Percentiles rank a stretch among this genome's conserved stretches.
phyloP scores from a whole-genome alignment of 2,888 invertebrate genomes.

The Parnassius glacialis region DNA sequence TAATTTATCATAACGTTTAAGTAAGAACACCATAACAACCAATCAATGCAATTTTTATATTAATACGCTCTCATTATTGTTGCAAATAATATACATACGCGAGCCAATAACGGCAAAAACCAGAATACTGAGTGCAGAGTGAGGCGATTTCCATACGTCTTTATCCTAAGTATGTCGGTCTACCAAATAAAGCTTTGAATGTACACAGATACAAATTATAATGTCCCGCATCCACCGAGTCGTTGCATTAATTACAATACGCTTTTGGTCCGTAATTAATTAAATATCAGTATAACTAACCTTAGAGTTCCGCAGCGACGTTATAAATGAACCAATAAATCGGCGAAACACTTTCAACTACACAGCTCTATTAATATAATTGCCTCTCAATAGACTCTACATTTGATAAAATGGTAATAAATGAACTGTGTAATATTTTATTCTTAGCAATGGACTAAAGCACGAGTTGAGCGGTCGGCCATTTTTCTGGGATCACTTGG shows the following conservation, averaged over 20 bases:
- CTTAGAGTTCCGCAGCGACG: neutral
- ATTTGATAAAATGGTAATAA: slow-evolving; percentile 18
- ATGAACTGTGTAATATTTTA: slow-evolving; percentile 11
- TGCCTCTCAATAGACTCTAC: slow-evolving; percentile 2
- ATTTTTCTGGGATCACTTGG: too few relatives aligned
- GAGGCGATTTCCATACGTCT: slow-evolving; percentile 9
- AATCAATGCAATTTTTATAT: neutral
- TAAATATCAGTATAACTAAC: slow-evolving; percentile 2
- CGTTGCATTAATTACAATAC: slow-evolving; percentile 16
- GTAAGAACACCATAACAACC: neutral
- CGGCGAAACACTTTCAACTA: slow-evolving; percentile 6
- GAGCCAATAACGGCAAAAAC: slow-evolving; percentile 10
- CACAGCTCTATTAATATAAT: slow-evolving; percentile 16
- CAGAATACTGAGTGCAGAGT: neutral
- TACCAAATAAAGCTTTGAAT: slow-evolving; percentile 15
- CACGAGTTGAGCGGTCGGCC: too few relatives aligned
- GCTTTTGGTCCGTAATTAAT: slow-evolving; percentile 21
- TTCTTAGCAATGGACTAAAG: neutral
- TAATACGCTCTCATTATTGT: neutral
- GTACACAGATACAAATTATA: slow-evolving; percentile 22
- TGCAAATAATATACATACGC: slow-evolving; percentile 11
- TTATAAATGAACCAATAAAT: slow-evolving; percentile 13
- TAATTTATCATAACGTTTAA: too few relatives aligned
- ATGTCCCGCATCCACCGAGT: slow-evolving; percentile 4
- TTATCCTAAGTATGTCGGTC: slow-evolving; percentile 15